These are phyloP conservation scores for Xestoiulus laeticollis DNA, from an alignment of 2,888 invertebrate species.

Conservation along the genomic window DNA sequence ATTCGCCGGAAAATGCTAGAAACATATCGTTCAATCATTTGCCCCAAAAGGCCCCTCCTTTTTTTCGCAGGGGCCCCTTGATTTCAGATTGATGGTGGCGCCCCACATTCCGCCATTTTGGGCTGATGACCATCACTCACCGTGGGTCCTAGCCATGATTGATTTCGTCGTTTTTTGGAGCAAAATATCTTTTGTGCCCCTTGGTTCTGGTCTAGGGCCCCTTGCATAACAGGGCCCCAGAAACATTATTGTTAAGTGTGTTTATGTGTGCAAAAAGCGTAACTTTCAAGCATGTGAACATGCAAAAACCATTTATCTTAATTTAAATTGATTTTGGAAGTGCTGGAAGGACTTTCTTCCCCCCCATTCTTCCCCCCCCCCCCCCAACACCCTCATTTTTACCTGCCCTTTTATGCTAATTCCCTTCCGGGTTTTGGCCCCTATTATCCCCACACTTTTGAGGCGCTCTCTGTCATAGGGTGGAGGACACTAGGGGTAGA, in stretches of 20 bases:
- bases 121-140: conserved; percentile 3
- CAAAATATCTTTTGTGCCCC: not conserved
- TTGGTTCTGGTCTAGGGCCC: not conserved
- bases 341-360: conserved; percentile 21
- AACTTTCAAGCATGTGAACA: not conserved
- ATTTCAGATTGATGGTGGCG: conserved; percentile 36
- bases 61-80: not conserved
- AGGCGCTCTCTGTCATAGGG: not conserved
- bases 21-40: conserved; percentile 4
- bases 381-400: too few relatives aligned
- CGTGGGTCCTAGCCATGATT: not conserved
- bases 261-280: not conserved
- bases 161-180: not conserved
- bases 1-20: conserved; percentile 7
- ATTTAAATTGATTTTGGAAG: conserved; percentile 49
- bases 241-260: conserved; percentile 30
- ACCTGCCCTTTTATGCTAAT: conserved; percentile 9
- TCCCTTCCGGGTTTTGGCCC: conserved; percentile 34
- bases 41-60: not conserved
- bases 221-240: not conserved
- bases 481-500: not conserved
- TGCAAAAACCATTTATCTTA: conserved; percentile 47
- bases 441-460: not conserved
- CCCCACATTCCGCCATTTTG: conserved; percentile 33
- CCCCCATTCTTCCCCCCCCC: too few relatives aligned